Evolutionary conservation across 2,113 vertebrate genomes (phyloP), one percentile per base, ranked within the genome.

Genomic region (pig (Sus scrofa)): DNA sequence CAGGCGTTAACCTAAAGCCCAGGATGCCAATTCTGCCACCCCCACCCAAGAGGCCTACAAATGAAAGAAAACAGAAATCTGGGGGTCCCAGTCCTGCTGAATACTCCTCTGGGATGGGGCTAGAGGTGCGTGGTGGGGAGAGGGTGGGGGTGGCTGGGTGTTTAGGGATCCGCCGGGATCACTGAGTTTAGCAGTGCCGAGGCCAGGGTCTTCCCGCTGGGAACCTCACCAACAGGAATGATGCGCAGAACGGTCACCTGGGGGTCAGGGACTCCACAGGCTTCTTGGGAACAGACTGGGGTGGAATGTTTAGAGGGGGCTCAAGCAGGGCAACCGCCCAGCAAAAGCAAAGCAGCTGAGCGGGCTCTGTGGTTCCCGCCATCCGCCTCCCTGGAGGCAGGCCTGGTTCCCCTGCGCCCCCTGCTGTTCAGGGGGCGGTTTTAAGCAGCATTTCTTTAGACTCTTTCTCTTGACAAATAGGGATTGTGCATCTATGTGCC

Each of bases 291-390:
- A 82, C 67, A 26, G 34, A 54, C 18, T 16, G 18, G 39, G 52
- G 50, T 68, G 44, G 32, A 32, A 32, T 37, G 26, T 44, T 56
- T 12, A 60, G 18, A 18, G 34, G 37, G 27, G 89, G 32, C 30
- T 20, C 60, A 0, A 4, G 34, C 14, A 13, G 19, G 44, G 14
- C 19, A 27, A 37, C 22, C 12, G 14, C n/a, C 44, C n/a, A 16
- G 34, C 19, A 6, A 13, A 13, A 83, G 56, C 56, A 74, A 71
- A 93, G 50, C 2, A 10, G 7, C 56, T 24, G 18, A 7, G 15
- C 4, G 4, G 19, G 19, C 60, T 52, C 10, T 0, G 5, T 0
- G 26, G 44, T 30, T 60, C n/a, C 2, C 2, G 12, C 84, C 0
- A 26, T 6, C 30, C 0, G 10, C 62, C 39, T 71, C 26, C 37